A percentile compares a stretch with the other conserved stretches of the same genome.
phyloP scores from a whole-genome alignment of 1,140 invertebrate genomes.

The Diachasma alloeum region DNA sequence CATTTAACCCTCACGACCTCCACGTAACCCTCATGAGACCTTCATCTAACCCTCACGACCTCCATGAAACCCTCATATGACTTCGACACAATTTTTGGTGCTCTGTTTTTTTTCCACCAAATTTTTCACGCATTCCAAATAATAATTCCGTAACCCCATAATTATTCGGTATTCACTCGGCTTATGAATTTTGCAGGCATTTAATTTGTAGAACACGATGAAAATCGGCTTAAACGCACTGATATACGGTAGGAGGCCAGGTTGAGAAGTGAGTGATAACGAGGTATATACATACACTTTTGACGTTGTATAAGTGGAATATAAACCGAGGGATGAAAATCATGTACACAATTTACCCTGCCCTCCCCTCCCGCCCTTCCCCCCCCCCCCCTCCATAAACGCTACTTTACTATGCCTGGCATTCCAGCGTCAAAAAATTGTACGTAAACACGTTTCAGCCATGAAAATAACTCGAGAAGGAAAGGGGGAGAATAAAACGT shows the following conservation, averaged over 20 bases:
- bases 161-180: background rate
- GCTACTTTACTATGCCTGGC: background rate
- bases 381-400: too few relatives aligned
- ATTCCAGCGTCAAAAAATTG: slow-evolving; percentile 13
- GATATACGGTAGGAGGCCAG: background rate
- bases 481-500: background rate
- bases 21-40: too few relatives aligned
- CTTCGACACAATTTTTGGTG: too few relatives aligned
- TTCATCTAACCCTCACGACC: too few relatives aligned
- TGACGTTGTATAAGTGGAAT: background rate
- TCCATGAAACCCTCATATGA: too few relatives aligned
- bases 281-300: background rate
- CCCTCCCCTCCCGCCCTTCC: background rate
- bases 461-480: background rate
- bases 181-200: background rate
- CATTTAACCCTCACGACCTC: too few relatives aligned
- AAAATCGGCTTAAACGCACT: background rate
- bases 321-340: slow-evolving; percentile 2
- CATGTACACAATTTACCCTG: slow-evolving; percentile 4
- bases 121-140: background rate
- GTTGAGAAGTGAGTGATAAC: slow-evolving; percentile 1
- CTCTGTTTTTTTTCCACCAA: background rate
- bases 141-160: background rate
- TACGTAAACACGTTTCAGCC: slow-evolving; percentile 22
- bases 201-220: background rate